These are phyloP conservation scores for Dromiciops gliroides DNA, from an alignment of 2,113 vertebrate genomes.

Conservation along the genomic window DNA sequence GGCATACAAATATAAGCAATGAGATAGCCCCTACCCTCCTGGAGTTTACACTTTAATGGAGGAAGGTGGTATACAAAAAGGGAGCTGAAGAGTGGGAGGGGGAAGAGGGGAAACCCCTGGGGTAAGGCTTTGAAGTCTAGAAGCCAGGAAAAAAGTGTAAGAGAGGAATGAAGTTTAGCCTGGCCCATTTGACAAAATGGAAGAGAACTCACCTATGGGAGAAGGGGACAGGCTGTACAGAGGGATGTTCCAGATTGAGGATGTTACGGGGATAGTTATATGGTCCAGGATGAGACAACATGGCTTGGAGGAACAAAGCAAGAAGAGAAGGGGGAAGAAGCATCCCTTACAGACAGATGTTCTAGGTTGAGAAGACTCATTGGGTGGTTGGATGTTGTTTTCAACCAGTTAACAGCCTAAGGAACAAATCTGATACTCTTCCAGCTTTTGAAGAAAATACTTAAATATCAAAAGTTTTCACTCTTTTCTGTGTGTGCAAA, in stretches of 20 bases:
- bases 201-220: background rate
- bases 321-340: background rate
- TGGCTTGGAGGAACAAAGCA: background rate
- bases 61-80: background rate
- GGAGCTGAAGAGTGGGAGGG: background rate
- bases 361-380: background rate
- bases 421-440: slow-evolving; percentile 65
- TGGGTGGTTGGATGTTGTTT: background rate
- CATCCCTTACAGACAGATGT: background rate
- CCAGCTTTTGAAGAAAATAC: slow-evolving; percentile 62
- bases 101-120: background rate
- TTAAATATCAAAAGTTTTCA: slow-evolving; percentile 68
- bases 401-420: slow-evolving; percentile 41
- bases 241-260: background rate
- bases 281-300: background rate
- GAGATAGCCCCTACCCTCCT: no score
- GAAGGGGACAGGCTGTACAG: background rate
- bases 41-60: background rate
- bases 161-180: background rate
- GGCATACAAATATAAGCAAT: background rate
- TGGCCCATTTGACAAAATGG: background rate
- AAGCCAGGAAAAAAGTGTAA: background rate
- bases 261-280: background rate
- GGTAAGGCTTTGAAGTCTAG: background rate
- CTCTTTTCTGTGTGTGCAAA: slow-evolving; percentile 65